These are phyloP conservation scores for Sebastes steindachneri DNA, from an alignment of 2,797 vertebrate genomes.

Conservation along the genomic window DNA sequence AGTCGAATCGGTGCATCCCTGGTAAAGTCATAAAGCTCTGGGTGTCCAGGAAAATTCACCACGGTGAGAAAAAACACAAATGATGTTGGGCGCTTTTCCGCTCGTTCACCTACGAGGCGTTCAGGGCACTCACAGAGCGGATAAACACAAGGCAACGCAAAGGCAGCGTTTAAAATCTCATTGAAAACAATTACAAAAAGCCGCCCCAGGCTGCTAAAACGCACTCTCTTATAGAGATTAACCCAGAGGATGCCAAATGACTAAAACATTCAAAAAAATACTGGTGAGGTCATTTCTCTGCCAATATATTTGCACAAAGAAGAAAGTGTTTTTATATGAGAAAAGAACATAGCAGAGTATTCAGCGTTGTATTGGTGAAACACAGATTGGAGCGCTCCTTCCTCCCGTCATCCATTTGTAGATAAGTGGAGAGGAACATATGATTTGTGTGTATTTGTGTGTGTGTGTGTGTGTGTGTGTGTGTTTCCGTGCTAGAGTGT, in stretches of 20 bases:
- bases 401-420: conserved; percentile 31
- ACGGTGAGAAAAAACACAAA: too few species aligned
- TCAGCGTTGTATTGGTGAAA: neutral
- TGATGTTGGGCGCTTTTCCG: too few species aligned
- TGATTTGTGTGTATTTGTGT: conserved; percentile 24
- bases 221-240: neutral
- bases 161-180: neutral
- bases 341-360: neutral
- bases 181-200: too few species aligned
- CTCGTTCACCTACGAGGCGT: too few species aligned
- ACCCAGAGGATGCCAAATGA: neutral
- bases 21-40: too few species aligned
- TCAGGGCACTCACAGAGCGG: too few species aligned
- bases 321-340: neutral
- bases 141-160: neutral
- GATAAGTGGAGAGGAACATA: conserved; percentile 20
- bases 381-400: neutral
- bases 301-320: neutral
- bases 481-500: conserved; percentile 10
- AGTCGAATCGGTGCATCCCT: too few species aligned
- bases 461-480: neutral
- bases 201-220: neutral
- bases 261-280: neutral
- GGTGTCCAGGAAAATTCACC: too few species aligned
- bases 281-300: neutral